These are phyloP conservation scores for Danio kyathit DNA, from an alignment of 2,797 vertebrate genomes.

Conservation along the genomic window DNA sequence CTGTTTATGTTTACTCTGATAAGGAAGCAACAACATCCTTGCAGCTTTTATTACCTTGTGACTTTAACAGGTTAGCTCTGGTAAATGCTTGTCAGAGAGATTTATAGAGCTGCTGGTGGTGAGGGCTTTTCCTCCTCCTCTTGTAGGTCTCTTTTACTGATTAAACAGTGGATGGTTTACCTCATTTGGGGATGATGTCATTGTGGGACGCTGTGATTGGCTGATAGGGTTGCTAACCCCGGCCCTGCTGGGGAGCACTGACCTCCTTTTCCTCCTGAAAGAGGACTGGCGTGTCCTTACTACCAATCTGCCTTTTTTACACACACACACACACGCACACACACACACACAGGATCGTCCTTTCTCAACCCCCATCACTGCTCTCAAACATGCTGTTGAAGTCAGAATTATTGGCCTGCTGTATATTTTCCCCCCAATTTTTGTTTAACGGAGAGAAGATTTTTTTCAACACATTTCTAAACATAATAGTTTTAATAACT, in stretches of 20 bases:
- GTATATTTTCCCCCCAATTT: too few relatives aligned
- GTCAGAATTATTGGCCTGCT: too few relatives aligned
- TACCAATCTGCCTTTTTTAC: conserved; percentile 18
- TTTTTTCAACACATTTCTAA: too few relatives aligned
- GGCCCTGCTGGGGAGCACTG: conserved; percentile 64
- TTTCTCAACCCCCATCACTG: too few relatives aligned
- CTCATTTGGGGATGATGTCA: conserved; percentile 73
- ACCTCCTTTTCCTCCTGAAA: conserved; percentile 70
- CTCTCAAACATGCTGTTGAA: too few relatives aligned
- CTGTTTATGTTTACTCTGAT: conserved; percentile 44
- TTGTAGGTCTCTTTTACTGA: conserved; percentile 64
- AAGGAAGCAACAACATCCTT: conserved; percentile 46
- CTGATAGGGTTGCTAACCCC: conserved; percentile 65
- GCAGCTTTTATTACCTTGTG: conserved; percentile 58
- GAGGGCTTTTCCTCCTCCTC: conserved; percentile 34
- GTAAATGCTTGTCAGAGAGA: conserved; percentile 43
- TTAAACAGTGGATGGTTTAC: conserved; percentile 72
- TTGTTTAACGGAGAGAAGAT: too few relatives aligned
- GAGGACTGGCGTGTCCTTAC: conserved; percentile 53
- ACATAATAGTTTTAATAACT: too few relatives aligned
- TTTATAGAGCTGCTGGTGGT: conserved; percentile 36
- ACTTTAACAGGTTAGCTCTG: conserved; percentile 34
- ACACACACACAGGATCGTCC: too few relatives aligned
- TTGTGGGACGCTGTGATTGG: conserved; percentile 65
- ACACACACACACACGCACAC: too few relatives aligned